A percentile compares a stretch with the other conserved stretches of the same genome.
These are phyloP conservation scores for Psittacus erithacus DNA, from an alignment of 2,113 vertebrate species.

Conservation along the genomic window DNA sequence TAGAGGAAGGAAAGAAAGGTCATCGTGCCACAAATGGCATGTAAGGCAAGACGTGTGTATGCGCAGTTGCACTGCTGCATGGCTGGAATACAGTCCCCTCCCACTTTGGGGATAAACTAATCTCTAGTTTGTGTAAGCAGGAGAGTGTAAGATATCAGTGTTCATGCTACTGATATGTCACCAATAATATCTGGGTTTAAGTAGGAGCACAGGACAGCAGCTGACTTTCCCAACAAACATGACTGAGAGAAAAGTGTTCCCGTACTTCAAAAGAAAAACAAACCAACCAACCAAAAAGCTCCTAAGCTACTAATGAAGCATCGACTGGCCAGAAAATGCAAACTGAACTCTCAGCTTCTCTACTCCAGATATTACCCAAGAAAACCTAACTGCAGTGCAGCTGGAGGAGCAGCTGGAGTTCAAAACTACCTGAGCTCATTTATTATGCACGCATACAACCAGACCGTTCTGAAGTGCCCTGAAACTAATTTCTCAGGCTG, in stretches of 20 bases:
- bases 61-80: neutral
- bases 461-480: neutral
- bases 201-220: neutral
- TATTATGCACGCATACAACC: neutral
- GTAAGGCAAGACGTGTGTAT: neutral
- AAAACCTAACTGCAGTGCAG: neutral
- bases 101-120: neutral
- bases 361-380: neutral
- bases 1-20: neutral
- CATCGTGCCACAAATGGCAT: neutral
- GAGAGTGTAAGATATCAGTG: fast-evolving
- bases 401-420: neutral
- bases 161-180: neutral
- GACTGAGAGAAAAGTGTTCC: neutral
- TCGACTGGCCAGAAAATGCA: neutral
- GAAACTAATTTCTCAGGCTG: neutral
- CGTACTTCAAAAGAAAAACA: neutral
- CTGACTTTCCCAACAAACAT: neutral
- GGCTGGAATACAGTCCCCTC: neutral
- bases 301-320: neutral
- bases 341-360: neutral
- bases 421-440: neutral
- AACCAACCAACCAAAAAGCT: too few relatives aligned
- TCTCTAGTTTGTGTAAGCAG: neutral
- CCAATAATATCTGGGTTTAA: neutral